phyloP scores from a whole-genome alignment of 2,113 vertebrate genomes.

The Sceloporus undulatus region DNA sequence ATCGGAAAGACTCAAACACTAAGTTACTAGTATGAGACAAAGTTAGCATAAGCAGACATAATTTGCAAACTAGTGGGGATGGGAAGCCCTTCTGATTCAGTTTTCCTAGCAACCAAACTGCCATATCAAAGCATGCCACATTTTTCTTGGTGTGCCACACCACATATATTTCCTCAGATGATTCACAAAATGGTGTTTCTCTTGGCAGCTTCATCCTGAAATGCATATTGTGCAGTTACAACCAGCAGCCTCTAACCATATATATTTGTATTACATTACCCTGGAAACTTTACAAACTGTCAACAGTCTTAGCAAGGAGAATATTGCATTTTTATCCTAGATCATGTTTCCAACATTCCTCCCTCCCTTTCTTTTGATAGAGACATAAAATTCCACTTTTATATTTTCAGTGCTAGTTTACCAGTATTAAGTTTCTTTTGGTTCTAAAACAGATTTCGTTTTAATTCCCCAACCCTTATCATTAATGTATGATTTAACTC shows the following conservation, averaged over 20 bases:
- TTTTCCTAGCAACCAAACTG: background rate
- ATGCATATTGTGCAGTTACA: background rate
- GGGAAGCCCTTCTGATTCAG: background rate
- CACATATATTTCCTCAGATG: background rate
- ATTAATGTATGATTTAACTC: slow-evolving; percentile 44
- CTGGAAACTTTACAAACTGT: background rate
- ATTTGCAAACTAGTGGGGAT: background rate
- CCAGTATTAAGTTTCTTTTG: slow-evolving; percentile 31
- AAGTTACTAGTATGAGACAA: background rate
- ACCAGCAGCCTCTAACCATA: background rate
- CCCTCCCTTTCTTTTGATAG: background rate
- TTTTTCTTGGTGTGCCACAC: background rate
- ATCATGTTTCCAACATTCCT: slow-evolving; percentile 8
- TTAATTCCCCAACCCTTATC: slow-evolving; percentile 46
- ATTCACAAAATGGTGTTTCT: slow-evolving; percentile 20
- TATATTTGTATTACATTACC: background rate
- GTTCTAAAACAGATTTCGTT: slow-evolving; percentile 4
- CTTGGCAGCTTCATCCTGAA: slow-evolving; percentile 18
- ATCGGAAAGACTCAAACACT: too few species aligned
- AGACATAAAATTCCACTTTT: background rate
- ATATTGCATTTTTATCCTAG: background rate
- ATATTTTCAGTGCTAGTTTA: background rate
- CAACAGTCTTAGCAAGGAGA: background rate
- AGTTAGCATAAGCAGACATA: background rate
- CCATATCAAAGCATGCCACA: background rate